Conservation (phyloP, 2,888 invertebrate genomes). For the Lithophane leautieri region DNA sequence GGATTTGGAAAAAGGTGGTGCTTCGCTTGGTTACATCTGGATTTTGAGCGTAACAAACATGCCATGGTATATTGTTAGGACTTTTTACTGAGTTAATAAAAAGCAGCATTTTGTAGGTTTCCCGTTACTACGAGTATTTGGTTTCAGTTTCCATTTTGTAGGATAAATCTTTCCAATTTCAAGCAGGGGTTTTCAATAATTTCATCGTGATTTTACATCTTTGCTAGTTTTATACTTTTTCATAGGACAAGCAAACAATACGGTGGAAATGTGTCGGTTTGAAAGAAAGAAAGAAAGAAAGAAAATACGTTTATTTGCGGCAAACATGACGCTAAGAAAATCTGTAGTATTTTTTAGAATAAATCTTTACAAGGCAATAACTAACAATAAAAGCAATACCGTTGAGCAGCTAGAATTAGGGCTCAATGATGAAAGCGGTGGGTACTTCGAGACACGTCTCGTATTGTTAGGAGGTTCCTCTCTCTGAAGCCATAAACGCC, state of each 20-base stretch:
- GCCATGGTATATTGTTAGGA: neutral
- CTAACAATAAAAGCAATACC: neutral
- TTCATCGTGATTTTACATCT: neutral
- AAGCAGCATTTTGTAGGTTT: neutral
- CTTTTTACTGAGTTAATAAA: neutral
- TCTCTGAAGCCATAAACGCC: neutral
- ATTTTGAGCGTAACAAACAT: constrained; percentile 11
- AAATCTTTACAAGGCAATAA: neutral
- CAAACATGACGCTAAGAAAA: too few relatives aligned
- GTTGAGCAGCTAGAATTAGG: neutral
- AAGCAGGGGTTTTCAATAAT: too few relatives aligned
- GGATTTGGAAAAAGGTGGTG: constrained; percentile 42
- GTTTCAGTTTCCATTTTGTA: neutral
- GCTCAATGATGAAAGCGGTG: neutral
- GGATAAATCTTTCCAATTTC: neutral
- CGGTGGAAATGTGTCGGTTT: too few relatives aligned
- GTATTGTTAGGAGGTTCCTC: neutral
- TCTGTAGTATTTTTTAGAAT: neutral
- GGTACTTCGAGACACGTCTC: neutral
- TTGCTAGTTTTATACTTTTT: neutral
- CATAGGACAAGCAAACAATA: too few relatives aligned
- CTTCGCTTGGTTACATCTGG: constrained; percentile 24
- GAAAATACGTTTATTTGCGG: too few relatives aligned
- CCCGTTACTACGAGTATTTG: neutral
- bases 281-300: too few relatives aligned